Conservation (phyloP, 2,113 vertebrate species). For the Panthera tigris region DNA sequence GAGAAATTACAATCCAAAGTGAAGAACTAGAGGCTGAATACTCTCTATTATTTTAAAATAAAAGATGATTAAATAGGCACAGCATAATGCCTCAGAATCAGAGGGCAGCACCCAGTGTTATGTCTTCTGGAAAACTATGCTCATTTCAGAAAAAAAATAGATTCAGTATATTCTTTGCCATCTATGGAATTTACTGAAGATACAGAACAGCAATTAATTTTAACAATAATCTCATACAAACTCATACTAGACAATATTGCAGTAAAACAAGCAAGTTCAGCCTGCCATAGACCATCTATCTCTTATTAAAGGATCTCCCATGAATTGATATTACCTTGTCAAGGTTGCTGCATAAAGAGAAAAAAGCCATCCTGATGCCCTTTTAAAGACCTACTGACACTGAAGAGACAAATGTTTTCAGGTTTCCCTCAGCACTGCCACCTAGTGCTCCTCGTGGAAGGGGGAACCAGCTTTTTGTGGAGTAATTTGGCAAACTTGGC, state of each 20-base stretch:
- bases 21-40: slow-evolving; percentile 27
- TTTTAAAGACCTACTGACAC: slow-evolving; percentile 14
- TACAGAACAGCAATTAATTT: background rate
- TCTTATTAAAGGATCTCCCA: background rate
- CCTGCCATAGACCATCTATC: background rate
- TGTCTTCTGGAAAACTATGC: slow-evolving; percentile 13
- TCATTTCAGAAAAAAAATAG: background rate
- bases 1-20: slow-evolving; percentile 62
- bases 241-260: background rate
- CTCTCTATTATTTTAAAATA: slow-evolving; percentile 50
- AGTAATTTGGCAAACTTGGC: background rate
- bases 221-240: background rate
- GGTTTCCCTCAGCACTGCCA: background rate
- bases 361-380: background rate
- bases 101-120: background rate
- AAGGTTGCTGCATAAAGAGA: background rate
- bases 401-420: background rate
- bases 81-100: slow-evolving; percentile 13
- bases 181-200: background rate
- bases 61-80: slow-evolving; percentile 47
- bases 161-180: background rate
- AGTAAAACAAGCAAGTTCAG: background rate
- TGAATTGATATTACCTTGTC: background rate
- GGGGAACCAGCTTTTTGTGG: background rate
- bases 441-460: background rate